These are phyloP conservation scores for Zaprionus gabonicus DNA, from an alignment of 1,140 invertebrate species.

Conservation along the genomic window DNA sequence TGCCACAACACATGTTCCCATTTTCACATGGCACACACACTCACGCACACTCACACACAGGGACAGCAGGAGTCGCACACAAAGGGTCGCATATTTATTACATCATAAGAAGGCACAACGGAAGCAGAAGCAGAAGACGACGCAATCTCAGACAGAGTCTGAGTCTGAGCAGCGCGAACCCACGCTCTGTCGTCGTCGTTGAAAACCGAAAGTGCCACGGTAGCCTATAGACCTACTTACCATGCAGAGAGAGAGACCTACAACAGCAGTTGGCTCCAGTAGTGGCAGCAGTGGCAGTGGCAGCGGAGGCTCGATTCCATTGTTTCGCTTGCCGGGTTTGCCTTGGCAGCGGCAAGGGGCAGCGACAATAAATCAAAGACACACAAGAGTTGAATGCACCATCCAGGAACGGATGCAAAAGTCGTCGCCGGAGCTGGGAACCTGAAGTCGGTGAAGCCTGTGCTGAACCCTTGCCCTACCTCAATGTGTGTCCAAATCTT, in stretches of 20 bases:
- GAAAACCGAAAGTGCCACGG: conserved; percentile 77
- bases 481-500: conserved; percentile 69
- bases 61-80: conserved; percentile 13
- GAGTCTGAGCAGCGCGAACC: conserved; percentile 21
- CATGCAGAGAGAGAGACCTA: not conserved
- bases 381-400: conserved; percentile 80
- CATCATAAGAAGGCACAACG: conserved; percentile 59
- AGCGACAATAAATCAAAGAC: conserved; percentile 79
- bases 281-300: conserved; percentile 9
- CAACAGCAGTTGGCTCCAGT: conserved; percentile 47
- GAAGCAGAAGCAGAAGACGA: conserved; percentile 30
- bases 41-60: not conserved
- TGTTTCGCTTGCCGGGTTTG: conserved; percentile 21
- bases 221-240: conserved; percentile 82
- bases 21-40: conserved; percentile 50
- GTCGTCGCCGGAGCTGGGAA: conserved; percentile 67
- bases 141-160: conserved; percentile 58
- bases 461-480: conserved; percentile 75
- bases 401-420: conserved; percentile 68
- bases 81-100: conserved; percentile 74
- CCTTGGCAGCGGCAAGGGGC: conserved; percentile 23
- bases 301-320: conserved; percentile 68
- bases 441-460: conserved; percentile 31
- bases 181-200: conserved; percentile 44
- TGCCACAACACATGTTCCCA: conserved; percentile 74